Evolutionary conservation across 2,888 invertebrate species (phyloP), one percentile per base, ranked within the genome.

Genomic region (Allacma fusca): DNA sequence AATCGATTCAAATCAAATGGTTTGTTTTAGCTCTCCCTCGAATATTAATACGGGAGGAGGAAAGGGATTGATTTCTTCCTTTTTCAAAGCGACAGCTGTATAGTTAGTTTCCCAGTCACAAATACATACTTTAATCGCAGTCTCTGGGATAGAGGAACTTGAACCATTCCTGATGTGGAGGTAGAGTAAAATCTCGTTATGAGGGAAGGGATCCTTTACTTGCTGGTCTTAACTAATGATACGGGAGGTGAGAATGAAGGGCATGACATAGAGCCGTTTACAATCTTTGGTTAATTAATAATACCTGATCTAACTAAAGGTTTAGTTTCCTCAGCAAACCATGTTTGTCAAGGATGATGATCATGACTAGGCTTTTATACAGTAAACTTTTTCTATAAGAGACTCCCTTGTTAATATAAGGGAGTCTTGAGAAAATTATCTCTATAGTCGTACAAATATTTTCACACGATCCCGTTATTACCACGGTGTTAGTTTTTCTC

Each of bases 21-120:
- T 62, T 21, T 62, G 62, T 62, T 62, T 62, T 62, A 62, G n/a
- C 24, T 24, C 2, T 13, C 26, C 62, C 5, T 7, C 4, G 24
- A 62, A 62, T n/a, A 75, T 67, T 75, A 40, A 43, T 62, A 64
- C 67, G 65, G 50, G 4, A 19, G 75, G 67, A 44, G 75, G 75
- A 50, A 50, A 75, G 67, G 67, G 75, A 75, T 75, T 75, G 67
- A 75, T 75, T 75, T 64, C 57, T 50, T 75, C 44, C 44, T 65
- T 74, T 64, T 74, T 65, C 40, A 65, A 74, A 40, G 40, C 43
- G 74, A 74, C 75, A 75, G 67, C 67, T 75, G 67, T n/a, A n/a
- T n/a, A n/a, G n/a, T n/a, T 67, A 65, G 50, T 67, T 29, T 44
- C 75, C 40, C 40, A 75, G 43, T 67, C 50, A 44, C 24, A 40